These are phyloP conservation scores for Cirrhinus molitorella DNA, from an alignment of 2,797 vertebrate genomes.

Conservation along the genomic window DNA sequence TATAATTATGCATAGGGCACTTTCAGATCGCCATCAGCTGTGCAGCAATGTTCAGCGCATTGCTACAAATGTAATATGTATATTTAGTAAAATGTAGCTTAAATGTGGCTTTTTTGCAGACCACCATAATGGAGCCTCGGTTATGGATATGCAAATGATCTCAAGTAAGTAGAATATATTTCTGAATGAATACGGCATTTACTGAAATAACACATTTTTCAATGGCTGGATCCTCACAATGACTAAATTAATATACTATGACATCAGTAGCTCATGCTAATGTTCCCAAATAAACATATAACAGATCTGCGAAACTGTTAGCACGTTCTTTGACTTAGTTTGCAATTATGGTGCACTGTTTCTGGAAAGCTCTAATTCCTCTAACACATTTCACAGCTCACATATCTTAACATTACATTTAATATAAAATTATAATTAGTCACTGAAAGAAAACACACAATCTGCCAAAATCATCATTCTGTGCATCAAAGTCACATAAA, in stretches of 20 bases:
- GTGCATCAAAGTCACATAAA: background rate
- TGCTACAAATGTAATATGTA: background rate
- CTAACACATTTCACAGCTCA: background rate
- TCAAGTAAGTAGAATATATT: too few relatives aligned
- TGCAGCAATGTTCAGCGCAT: background rate
- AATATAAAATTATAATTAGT: background rate
- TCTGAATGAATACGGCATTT: too few relatives aligned
- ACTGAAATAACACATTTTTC: background rate
- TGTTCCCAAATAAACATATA: background rate
- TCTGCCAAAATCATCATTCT: background rate
- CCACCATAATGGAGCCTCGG: background rate
- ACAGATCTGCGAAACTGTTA: background rate
- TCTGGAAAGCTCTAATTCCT: background rate
- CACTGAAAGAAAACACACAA: conserved; percentile 1
- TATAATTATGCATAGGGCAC: background rate
- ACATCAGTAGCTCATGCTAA: too few relatives aligned
- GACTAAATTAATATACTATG: background rate
- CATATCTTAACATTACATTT: background rate
- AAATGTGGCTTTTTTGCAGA: background rate
- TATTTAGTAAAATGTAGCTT: background rate
- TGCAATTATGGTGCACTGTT: background rate
- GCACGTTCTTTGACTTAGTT: background rate
- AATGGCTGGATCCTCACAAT: background rate
- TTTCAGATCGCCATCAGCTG: background rate
- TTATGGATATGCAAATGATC: background rate